Evolutionary conservation across 2,888 invertebrate species (phyloP).

Genomic region (Lasioglossum leucozonium): DNA sequence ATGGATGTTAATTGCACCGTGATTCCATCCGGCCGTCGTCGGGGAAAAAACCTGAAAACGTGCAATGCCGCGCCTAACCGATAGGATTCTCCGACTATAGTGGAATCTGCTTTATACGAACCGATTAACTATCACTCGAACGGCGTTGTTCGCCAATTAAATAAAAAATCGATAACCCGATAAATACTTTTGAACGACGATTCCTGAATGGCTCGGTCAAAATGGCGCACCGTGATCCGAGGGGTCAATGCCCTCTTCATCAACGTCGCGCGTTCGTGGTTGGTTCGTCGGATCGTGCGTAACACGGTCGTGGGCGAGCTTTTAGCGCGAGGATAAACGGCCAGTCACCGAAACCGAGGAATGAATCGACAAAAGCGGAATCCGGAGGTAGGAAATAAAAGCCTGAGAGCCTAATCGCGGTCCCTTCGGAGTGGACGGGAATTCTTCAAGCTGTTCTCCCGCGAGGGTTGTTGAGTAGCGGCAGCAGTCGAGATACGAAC

Average conservation of each 20-base stretch:
- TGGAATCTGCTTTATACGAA: not conserved
- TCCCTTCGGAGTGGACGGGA: slow-evolving; percentile 56
- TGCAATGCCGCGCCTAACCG: not conserved
- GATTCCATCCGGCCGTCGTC: slow-evolving; percentile 11
- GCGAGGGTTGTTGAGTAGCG: slow-evolving; percentile 23
- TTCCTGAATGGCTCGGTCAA: not conserved
- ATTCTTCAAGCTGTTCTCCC: slow-evolving; percentile 42
- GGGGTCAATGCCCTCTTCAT: not conserved
- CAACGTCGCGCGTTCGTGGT: slow-evolving; percentile 1
- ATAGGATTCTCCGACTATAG: not conserved
- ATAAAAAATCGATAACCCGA: too few relatives aligned
- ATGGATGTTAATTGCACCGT: slow-evolving; percentile 46
- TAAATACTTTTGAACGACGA: not conserved
- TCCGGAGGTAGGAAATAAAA: slow-evolving; percentile 48
- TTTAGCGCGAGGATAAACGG: slow-evolving; percentile 68
- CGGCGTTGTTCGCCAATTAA: too few relatives aligned
- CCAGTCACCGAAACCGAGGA: slow-evolving; percentile 6
- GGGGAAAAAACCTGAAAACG: not conserved
- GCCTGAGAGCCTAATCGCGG: not conserved
- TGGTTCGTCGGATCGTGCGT: slow-evolving; percentile 76
- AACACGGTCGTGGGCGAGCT: slow-evolving; percentile 68
- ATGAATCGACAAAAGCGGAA: slow-evolving; percentile 10
- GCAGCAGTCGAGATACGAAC: slow-evolving; percentile 16
- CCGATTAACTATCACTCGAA: not conserved
- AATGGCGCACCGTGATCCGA: not conserved